Conservation (phyloP, 2,888 invertebrate species). For the Cosmia pyralina region DNA sequence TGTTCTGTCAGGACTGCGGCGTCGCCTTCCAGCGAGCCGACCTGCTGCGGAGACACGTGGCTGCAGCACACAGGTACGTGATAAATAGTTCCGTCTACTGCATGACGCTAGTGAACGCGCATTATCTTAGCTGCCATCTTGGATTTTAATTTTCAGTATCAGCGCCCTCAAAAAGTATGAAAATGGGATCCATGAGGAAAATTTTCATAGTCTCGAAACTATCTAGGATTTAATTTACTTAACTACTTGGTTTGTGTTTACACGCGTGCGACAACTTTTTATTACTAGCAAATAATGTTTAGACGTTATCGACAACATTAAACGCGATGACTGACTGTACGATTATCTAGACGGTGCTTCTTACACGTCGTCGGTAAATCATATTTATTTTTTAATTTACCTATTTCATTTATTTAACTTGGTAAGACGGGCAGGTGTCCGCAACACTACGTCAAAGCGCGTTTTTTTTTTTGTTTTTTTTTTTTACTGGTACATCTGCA, state of each 20-base stretch:
- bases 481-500: too few species aligned
- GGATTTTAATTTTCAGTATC: not conserved
- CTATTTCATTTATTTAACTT: not conserved
- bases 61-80: conserved; percentile 87
- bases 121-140: not conserved
- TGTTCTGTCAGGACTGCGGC: conserved; percentile 94
- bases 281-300: not conserved
- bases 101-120: not conserved
- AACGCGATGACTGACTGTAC: not conserved
- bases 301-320: not conserved
- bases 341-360: not conserved
- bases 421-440: not conserved
- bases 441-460: too few species aligned
- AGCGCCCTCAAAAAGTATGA: not conserved
- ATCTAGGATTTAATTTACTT: not conserved
- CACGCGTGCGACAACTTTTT: not conserved
- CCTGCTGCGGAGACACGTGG: conserved; percentile 92
- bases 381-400: not conserved
- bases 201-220: not conserved
- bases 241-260: not conserved
- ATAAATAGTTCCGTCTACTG: not conserved
- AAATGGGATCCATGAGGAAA: not conserved
- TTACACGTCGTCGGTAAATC: not conserved
- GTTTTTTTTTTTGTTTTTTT: too few species aligned
- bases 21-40: conserved; percentile 95